Base-by-base conservation (phyloP, 2,888 invertebrate species). In the Noctua comes region DNA sequence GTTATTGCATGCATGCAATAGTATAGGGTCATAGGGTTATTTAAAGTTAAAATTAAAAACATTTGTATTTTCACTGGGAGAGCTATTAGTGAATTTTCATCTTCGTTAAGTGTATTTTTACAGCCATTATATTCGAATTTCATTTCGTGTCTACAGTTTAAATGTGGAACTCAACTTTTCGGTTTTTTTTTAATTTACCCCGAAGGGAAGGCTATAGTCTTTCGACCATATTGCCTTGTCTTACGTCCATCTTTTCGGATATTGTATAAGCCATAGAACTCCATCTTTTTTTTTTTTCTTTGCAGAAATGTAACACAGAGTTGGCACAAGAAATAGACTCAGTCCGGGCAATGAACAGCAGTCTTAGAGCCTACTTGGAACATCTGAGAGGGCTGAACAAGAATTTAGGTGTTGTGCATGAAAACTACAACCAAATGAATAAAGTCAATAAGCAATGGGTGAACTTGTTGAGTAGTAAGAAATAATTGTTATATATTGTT, bases 391-490 rank as follows among this genome's bases (percentile, higher is more conserved):
- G 76, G 0, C 94, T 95, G 59, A 95, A 93, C 76, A 93, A 91
- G 24, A 94, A 93, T 68, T 75, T 97, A 2, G 68, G 85, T 0
- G 80, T 87, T 2, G 89, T 95, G 71, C 92, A 94, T 16, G 88
- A 91, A 1, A 97, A 96, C 73, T 94, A 90, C 27, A 90, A 90
- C 27, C 90, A 95, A 31, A 88, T 97, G 0, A 88, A 80, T 1
- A 94, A 95, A 88, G 92, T 95, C 0, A 96, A 97, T 64, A 82
- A 83, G 0, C 91, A 96, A 66, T 96, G 96, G 96, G 76, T 93
- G 5, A 91, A 93, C 2, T 84, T 80, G 0, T 72, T 94, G 36
- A 91, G 88, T 75, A 90, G 80, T 36, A 77, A 69, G 31, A 89
- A 87, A 76, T 88, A 68, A 90, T 2, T 77, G 1, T 64, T 48